Conservation (phyloP, 2,113 vertebrate species). For the Chroicocephalus ridibundus region DNA sequence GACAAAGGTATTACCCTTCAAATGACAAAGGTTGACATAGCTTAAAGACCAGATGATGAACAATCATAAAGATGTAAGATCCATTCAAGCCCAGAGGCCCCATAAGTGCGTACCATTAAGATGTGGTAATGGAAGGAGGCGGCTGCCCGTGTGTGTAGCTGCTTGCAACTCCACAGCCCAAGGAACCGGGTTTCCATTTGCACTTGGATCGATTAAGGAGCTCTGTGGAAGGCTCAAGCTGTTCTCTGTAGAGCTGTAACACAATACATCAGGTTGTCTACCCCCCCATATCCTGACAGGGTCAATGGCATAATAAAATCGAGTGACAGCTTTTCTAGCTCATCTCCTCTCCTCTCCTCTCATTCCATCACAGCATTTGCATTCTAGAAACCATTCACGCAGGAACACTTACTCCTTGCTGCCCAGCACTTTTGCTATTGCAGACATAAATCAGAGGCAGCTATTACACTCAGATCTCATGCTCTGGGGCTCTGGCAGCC, state of each 20-base stretch:
- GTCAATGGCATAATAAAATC: slow-evolving; percentile 7
- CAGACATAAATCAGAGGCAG: slow-evolving; percentile 5
- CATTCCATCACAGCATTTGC: background rate
- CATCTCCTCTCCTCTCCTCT: background rate
- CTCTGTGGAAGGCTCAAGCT: background rate
- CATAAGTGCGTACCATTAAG: fast-evolving
- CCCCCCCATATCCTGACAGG: background rate
- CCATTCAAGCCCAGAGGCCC: background rate
- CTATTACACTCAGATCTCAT: background rate
- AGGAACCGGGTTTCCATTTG: background rate
- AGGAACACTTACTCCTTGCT: background rate
- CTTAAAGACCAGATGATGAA: background rate
- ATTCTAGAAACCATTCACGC: background rate
- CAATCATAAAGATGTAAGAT: background rate
- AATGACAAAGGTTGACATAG: background rate
- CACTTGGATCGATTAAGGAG: background rate
- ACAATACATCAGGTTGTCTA: background rate
- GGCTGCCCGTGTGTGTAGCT: background rate
- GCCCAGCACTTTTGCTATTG: background rate
- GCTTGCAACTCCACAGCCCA: background rate
- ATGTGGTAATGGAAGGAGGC: background rate
- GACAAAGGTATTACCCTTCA: background rate
- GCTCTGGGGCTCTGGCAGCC: background rate
- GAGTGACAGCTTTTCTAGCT: background rate
- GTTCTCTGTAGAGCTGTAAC: background rate